Base-by-base conservation (phyloP, 2,888 invertebrate species). In the Agrotis segetum region DNA sequence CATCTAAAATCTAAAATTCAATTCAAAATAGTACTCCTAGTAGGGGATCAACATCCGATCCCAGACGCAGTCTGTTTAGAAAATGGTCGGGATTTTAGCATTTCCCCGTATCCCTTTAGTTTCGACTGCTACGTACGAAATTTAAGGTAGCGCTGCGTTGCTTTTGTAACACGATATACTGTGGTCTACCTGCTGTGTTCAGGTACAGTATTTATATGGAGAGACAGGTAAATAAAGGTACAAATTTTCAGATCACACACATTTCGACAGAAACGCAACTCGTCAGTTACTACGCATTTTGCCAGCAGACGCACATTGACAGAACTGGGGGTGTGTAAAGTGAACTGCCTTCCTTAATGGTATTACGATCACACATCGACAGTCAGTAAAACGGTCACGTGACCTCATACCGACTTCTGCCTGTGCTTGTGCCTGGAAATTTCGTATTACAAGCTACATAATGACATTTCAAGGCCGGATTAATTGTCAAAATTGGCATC, bases 51-150 rank as follows among this genome's bases (percentile, higher is more conserved):
- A 70, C 79, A n/a, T 24, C 76, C 73, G 79, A n/a, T 24, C 76
- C 73, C 85, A 87, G 81, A 89, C 78, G 79, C 79, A 81, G 75
- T 78, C 85, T 89, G 88, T 90, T 90, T 88, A 88, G 89, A 88
- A 88, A 89, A 88, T 89, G 84, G 85, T 81, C 71, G 77, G 84
- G 88, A 87, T 90, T 90, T 91, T 88, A 40, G 85, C 87, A 89
- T 88, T 85, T 68, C 17, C 71, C 74, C 4, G 81, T 80, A 82
- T 74, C 79, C 76, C 81, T 83, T 84, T 81, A 77, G 79, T 70
- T 70, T 60, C 29, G 55, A 52, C 67, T 50, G 34, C 46, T 62
- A 56, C 21, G 50, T 46, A 64, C 55, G 24, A 71, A 75, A 84
- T 80, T 82, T 85, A 74, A 69, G 61, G 73, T 69, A 79, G 66